phyloP scores from a whole-genome alignment of 1,140 invertebrate genomes.

The Drosophila ercepeae region DNA sequence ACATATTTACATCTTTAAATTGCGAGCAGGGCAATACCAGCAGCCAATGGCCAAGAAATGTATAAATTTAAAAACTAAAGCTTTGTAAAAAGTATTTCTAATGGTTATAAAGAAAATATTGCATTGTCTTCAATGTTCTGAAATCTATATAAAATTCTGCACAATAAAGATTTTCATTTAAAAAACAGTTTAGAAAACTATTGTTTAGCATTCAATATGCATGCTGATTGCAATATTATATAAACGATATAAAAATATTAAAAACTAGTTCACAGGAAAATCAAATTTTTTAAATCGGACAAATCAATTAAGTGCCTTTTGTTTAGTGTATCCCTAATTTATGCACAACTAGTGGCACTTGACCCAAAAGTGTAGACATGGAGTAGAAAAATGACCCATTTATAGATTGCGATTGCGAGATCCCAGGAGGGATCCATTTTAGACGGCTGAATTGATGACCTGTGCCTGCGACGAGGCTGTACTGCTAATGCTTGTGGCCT shows the following conservation, averaged over 20 bases:
- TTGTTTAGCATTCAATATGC: not conserved
- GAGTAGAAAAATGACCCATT: slow-evolving; percentile 48
- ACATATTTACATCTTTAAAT: slow-evolving; percentile 66
- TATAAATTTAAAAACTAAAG: slow-evolving; percentile 17
- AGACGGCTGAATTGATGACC: slow-evolving; percentile 80
- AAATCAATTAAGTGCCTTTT: not conserved
- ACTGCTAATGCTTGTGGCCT: slow-evolving; percentile 56
- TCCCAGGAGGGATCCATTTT: slow-evolving; percentile 12
- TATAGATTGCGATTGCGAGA: slow-evolving; percentile 20
- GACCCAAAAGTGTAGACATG: slow-evolving; percentile 51
- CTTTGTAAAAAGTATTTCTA: slow-evolving; percentile 2
- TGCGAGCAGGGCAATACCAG: slow-evolving; percentile 30
- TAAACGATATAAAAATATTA: too few relatives aligned
- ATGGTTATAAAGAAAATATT: slow-evolving; percentile 5
- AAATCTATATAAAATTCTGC: not conserved
- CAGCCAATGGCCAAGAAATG: slow-evolving; percentile 20
- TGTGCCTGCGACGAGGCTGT: slow-evolving; percentile 53
- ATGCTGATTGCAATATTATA: too few relatives aligned
- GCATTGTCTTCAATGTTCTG: not conserved
- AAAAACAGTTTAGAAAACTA: not conserved
- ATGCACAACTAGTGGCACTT: slow-evolving; percentile 50
- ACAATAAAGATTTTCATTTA: not conserved
- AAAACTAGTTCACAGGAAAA: not conserved
- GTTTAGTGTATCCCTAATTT: slow-evolving; percentile 46
- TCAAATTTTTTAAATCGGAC: not conserved